Conservation (phyloP, 2,113 vertebrate genomes). For the Globicephala melas region DNA sequence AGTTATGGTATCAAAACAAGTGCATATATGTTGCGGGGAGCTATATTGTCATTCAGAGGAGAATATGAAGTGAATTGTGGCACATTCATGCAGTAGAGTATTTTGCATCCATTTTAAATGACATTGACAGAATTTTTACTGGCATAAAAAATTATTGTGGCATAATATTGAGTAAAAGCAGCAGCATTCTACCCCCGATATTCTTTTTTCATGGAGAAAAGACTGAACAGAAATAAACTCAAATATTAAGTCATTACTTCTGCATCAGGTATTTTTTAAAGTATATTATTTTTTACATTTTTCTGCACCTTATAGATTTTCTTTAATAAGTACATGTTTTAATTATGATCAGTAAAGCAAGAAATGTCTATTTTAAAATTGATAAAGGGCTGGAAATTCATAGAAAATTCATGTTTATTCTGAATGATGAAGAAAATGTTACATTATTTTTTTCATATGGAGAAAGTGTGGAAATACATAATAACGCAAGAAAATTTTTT, state of each 20-base stretch:
- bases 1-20: background rate
- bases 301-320: background rate
- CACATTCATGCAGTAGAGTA: background rate
- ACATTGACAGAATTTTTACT: background rate
- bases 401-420: background rate
- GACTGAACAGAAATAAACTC: background rate
- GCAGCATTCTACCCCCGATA: background rate
- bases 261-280: background rate
- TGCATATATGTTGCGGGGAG: background rate
- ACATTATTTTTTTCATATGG: background rate
- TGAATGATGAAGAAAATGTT: background rate
- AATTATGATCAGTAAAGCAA: background rate
- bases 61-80: background rate
- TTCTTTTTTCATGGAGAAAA: background rate
- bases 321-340: background rate
- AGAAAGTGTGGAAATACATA: background rate
- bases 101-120: background rate
- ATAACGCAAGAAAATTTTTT: background rate
- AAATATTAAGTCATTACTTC: slow-evolving; percentile 32
- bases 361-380: background rate
- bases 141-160: background rate
- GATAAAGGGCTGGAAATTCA: background rate
- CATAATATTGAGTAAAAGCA: background rate
- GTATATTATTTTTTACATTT: background rate
- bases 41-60: background rate